Evolutionary conservation across 2,113 vertebrate genomes (phyloP).

Genomic region (Mormyrus iriodes): DNA sequence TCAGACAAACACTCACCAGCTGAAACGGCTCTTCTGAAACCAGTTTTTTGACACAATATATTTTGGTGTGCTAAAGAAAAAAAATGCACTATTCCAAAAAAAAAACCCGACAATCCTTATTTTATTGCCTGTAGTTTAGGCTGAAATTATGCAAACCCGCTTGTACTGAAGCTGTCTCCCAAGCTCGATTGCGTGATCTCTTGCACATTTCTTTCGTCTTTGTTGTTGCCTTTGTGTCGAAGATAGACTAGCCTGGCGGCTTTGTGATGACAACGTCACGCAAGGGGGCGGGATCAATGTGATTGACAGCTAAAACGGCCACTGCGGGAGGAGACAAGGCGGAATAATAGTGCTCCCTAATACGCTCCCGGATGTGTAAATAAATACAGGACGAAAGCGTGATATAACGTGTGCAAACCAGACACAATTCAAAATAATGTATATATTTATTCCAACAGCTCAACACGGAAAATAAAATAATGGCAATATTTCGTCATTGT

Average conservation of each 20-base stretch:
- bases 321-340: slow-evolving; percentile 36
- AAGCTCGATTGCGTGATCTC: slow-evolving; percentile 12
- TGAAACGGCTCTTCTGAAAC: slow-evolving; percentile 43
- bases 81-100: slow-evolving; percentile 12
- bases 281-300: slow-evolving; percentile 41
- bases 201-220: slow-evolving; percentile 53
- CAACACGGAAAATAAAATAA: background rate
- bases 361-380: slow-evolving; percentile 75
- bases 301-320: slow-evolving; percentile 42
- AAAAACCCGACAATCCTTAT: background rate
- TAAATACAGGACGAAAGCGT: slow-evolving; percentile 61
- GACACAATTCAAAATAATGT: background rate
- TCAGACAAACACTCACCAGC: slow-evolving; percentile 54
- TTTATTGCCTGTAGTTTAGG: background rate
- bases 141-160: background rate
- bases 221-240: slow-evolving; percentile 67
- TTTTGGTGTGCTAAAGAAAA: slow-evolving; percentile 28
- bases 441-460: background rate
- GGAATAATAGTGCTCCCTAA: slow-evolving; percentile 21
- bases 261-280: slow-evolving; percentile 56
- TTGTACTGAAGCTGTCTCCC: background rate
- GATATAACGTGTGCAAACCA: slow-evolving; percentile 22
- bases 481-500: background rate
- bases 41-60: slow-evolving; percentile 34
- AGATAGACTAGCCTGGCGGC: slow-evolving; percentile 53